phyloP scores from a whole-genome alignment of 2,113 vertebrate species.

The Apodemus sylvaticus region DNA sequence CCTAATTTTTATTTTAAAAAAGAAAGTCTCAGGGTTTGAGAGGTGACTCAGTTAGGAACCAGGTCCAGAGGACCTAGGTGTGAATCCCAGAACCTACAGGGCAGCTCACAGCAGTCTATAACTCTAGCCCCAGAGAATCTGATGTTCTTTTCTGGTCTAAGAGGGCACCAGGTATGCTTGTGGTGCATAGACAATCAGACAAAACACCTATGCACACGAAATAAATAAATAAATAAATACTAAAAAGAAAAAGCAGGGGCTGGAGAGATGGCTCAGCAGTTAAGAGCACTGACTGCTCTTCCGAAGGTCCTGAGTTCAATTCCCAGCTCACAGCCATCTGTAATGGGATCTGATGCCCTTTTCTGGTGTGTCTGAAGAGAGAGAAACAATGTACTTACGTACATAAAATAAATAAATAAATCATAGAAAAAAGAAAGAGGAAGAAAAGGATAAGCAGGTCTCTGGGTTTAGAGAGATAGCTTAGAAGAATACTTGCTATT shows the following conservation, averaged over 20 bases:
- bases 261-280: too few species aligned
- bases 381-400: too few species aligned
- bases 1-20: background rate
- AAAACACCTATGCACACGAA: background rate
- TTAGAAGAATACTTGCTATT: background rate
- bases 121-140: background rate
- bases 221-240: background rate
- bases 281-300: too few species aligned
- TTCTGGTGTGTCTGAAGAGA: too few species aligned
- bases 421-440: too few species aligned
- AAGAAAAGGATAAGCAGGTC: background rate
- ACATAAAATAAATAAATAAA: too few species aligned
- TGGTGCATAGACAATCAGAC: background rate
- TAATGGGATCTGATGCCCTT: too few species aligned
- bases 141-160: background rate
- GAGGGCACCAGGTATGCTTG: background rate
- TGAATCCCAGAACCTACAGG: background rate
- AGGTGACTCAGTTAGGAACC: background rate
- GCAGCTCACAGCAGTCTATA: background rate
- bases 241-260: background rate
- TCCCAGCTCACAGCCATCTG: too few species aligned
- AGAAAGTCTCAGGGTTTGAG: background rate
- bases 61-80: background rate
- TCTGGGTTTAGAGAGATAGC: background rate
- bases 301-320: too few species aligned